Evolutionary conservation across 2,797 vertebrate species (phyloP), one percentile per base, ranked within the genome.

Genomic region (Acipenser ruthenus): DNA sequence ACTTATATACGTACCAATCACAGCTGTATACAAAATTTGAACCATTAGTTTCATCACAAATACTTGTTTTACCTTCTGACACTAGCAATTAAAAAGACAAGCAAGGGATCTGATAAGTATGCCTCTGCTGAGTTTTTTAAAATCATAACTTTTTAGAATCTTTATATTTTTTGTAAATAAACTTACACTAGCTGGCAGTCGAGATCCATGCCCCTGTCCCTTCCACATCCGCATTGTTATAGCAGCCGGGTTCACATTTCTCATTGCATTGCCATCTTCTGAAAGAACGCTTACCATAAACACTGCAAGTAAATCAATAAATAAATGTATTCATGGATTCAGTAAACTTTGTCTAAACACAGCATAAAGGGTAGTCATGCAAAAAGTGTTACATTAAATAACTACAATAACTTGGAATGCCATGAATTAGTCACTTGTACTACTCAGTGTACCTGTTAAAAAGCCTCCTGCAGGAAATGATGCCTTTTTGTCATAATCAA

Each of bases 231-330:
- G 85, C 96, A 98, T 97, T 65, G 85, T 86, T 62, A 88, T 81
- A 48, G 77, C 82, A 62, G 80, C 79, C 15, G 92, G 86, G 66
- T 81, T 92, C 66, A 94, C 86, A 64, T 83, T 89, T 69, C 79
- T 91, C 63, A 97, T 91, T 15, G 87, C 80, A 55, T 71, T 86
- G 8, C 86, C 90, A 68, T 91, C 92, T 74, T 98, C 96, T 64
- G 95, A 94, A 75, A 94, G 71, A 71, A 95, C 87, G 23, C 82
- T 91, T 75, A 98, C 86, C 55, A 85, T 81, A 80, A 98, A 97
- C 77, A 92, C 96, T 98, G 78, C 69, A 13, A 67, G 8, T 49
- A 70, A 4, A 15, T 77, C 72, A 72, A 2, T 6, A 59, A 49
- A 65, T 49, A 65, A 6, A 60, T 7, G 52, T 51, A 47, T 6